These are phyloP conservation scores for Calycopis cecrops DNA, from an alignment of 1,140 invertebrate genomes.

Conservation along the genomic window DNA sequence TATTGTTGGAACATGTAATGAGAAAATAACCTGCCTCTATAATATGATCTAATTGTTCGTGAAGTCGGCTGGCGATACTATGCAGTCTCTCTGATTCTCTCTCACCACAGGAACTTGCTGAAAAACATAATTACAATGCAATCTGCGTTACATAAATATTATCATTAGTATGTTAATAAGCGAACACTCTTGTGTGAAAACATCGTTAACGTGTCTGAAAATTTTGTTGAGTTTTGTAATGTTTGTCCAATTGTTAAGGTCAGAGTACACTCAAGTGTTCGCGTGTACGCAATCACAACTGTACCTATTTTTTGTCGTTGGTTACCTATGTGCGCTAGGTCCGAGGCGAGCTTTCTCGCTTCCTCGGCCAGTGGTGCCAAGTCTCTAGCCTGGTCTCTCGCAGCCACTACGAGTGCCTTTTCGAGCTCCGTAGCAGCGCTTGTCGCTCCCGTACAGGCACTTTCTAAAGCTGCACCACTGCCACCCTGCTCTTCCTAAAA, in stretches of 20 bases:
- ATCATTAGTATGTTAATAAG: conserved; percentile 19
- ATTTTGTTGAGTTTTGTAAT: too few species aligned
- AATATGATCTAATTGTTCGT: conserved; percentile 77
- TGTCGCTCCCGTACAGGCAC: conserved; percentile 58
- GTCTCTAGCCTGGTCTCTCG: conserved; percentile 64
- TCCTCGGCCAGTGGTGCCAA: conserved; percentile 63
- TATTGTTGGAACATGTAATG: too few species aligned
- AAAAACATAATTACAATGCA: conserved; percentile 27
- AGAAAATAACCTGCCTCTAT: conserved; percentile 59
- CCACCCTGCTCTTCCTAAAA: conserved; percentile 68
- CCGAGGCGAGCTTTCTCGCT: conserved; percentile 62
- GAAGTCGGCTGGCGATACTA: conserved; percentile 70
- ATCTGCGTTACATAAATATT: conserved; percentile 22
- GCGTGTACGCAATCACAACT: conserved; percentile 37
- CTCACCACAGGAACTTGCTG: conserved; percentile 71
- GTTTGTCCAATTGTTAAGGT: neutral
- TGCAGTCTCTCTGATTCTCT: conserved; percentile 74
- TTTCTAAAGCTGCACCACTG: conserved; percentile 60
- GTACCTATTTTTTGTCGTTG: conserved; percentile 52
- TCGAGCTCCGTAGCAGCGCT: conserved; percentile 60
- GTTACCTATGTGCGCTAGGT: conserved; percentile 70
- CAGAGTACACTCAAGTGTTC: conserved; percentile 39
- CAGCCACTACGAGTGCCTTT: conserved; percentile 61
- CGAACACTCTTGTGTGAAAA: conserved; percentile 39
- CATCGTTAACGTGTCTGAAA: too few species aligned